Base-by-base conservation (phyloP, 23 tunicate genomes). In the Trididemnum clinides region DNA sequence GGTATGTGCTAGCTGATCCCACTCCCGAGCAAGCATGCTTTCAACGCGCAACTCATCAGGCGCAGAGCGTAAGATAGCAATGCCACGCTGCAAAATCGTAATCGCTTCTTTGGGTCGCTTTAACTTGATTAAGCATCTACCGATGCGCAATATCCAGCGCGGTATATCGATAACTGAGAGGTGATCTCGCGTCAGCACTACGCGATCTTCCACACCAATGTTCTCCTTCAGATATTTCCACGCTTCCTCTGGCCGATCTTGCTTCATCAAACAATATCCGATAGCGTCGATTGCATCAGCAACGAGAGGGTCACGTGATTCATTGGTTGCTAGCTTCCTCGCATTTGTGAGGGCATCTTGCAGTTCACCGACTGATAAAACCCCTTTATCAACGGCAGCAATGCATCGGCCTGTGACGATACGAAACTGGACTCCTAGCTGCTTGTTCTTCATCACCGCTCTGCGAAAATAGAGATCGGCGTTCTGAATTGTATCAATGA, bases 181-280 rank as follows among this genome's bases (percentile, higher is more conserved):
- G 6, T 66, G n/a, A 5, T 19, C 37, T 3, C 12, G 37, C 19
- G 12, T 4, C 5, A 66, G 12, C 7, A 32, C 10, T 7, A 66
- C 75, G 7, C 75, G 75, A 10, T 66, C 75, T 31, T 66, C 75
- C 25, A 66, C 75, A 4, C 75, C 75, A 10, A 66, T 37, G 37
- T 66, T 66, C 6, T 30, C 37, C 22, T 66, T 10, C 6, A 66
- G n/a, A 20, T 10, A 32, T 7, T 37, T 6, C 75, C 75, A 66
- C 36, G 75, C 75, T 32, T 31, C 22, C 6, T 29, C 31, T 37
- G 25, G 22, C 7, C 22, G 7, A 6, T 23, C 37, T 3, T 29
- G 5, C 12, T 66, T 20, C 75, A 66, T 29, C 19, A 29, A 66
- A 23, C 75, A 66, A 6, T 6, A 4, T 5, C 75, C 75, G 37